These are phyloP conservation scores for Mesoligia furuncula DNA, from an alignment of 2,888 invertebrate species.

Conservation along the genomic window DNA sequence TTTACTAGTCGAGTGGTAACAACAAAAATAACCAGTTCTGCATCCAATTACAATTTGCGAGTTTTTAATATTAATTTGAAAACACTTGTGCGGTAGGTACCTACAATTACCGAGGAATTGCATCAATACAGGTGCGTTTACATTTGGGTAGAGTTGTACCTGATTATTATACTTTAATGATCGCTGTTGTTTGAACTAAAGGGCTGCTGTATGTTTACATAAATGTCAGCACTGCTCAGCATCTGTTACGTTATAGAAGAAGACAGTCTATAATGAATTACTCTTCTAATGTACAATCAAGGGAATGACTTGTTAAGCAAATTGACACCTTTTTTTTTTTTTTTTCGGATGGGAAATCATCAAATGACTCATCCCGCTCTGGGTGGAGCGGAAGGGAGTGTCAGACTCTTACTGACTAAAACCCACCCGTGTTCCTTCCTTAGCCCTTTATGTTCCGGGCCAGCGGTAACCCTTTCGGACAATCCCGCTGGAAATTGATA, in stretches of 20 bases:
- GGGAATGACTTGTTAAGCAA: background rate
- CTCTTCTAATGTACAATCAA: no score
- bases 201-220: background rate
- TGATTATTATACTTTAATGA: background rate
- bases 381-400: no score
- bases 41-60: slow-evolving; percentile 30
- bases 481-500: no score
- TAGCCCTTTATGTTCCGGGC: no score
- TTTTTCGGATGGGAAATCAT: no score
- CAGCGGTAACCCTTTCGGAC: no score
- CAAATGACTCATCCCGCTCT: no score
- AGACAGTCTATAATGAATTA: background rate
- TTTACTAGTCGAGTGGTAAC: slow-evolving; percentile 27
- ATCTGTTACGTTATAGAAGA: background rate
- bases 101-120: slow-evolving; percentile 32
- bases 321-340: no score
- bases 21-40: slow-evolving; percentile 43
- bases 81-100: slow-evolving; percentile 36
- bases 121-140: slow-evolving; percentile 24
- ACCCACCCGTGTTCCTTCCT: no score
- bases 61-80: slow-evolving; percentile 31
- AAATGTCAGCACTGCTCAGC: background rate
- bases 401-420: no score
- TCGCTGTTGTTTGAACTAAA: background rate
- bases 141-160: slow-evolving; percentile 1